These are phyloP conservation scores for Botrylloides violaceus DNA, from an alignment of 23 tunicate genomes.

Conservation along the genomic window DNA sequence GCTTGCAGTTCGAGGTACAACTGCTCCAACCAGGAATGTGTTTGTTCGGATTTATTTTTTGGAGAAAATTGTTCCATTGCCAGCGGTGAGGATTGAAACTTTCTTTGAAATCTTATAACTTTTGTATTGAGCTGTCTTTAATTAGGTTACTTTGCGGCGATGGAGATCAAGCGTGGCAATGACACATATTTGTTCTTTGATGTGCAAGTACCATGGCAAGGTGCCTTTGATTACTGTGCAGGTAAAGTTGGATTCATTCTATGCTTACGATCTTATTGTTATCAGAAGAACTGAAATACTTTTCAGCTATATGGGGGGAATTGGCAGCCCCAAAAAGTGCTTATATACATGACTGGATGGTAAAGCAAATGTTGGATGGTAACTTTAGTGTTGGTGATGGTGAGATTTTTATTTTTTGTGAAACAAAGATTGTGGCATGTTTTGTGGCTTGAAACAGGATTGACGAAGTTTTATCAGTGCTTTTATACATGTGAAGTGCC, in stretches of 20 bases:
- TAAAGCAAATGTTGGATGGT: not conserved
- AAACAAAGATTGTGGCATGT: too few species aligned
- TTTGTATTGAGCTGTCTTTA: not conserved
- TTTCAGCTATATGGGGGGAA: slow-evolving; percentile 33
- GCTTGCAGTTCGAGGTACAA: slow-evolving; percentile 18
- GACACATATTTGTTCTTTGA: slow-evolving; percentile 38
- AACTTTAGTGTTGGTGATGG: not conserved
- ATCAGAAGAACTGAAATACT: too few species aligned
- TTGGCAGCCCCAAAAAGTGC: slow-evolving; percentile 37
- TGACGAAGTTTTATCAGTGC: too few species aligned
- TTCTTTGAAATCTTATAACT: not conserved
- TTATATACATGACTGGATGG: slow-evolving; percentile 31
- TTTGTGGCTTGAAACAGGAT: too few species aligned
- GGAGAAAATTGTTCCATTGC: slow-evolving; percentile 3
- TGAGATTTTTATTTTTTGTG: too few species aligned
- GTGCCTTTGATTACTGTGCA: slow-evolving; percentile 40
- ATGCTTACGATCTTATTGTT: too few species aligned
- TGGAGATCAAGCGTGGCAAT: slow-evolving; percentile 9
- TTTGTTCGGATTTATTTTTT: slow-evolving; percentile 25
- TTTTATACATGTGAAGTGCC: too few species aligned
- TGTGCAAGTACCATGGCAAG: slow-evolving; percentile 24
- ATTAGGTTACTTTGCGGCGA: slow-evolving; percentile 12
- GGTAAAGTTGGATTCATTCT: too few species aligned
- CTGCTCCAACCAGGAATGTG: slow-evolving; percentile 30
- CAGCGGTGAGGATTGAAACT: slow-evolving; percentile 2